Evolutionary conservation across 2,888 invertebrate species (phyloP), one percentile per base, ranked within the genome.

Genomic region (Drosophila trichaetosa): DNA sequence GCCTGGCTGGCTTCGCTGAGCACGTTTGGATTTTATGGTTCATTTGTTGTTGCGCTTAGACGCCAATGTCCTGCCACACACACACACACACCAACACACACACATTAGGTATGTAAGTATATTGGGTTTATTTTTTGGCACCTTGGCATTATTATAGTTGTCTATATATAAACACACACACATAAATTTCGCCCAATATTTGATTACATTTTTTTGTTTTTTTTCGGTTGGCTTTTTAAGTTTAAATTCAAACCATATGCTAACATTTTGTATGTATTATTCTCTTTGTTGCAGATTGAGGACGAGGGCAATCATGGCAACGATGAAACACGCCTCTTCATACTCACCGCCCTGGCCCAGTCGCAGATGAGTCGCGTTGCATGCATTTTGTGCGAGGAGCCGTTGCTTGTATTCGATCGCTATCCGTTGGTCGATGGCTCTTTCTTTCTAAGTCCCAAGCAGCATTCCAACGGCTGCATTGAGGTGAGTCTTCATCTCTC

Each of bases 301-400:
- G 99, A 99, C 92, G 99, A 99, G 93, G 98, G 98, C 78, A 98
- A 98, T 94, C 98, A 98, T 93, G 99, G 99, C 90, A 99, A 99
- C 94, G 99, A 99, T 93, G 99, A 99, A 93, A 99, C 98, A 57
- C 95, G 99, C 84, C 97, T 98, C 91, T 99, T 99, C 94, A 97
- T 99, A 89, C 94, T 99, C 92, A 98, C 98, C 73, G 98, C 98
- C 51, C 94, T 99, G 92, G 98, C 98, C 76, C 97, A 97, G 36
- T 96, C 98, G 92, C 97, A 98, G 91, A 96, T 97, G 94, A 96
- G 96, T 78, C 95, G 96, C 89, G 97, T 97, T 51, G 96, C 96
- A 66, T 99, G 97, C 94, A 97, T 98, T 78, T 95, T 97, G 83
- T 99, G 99, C 94, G 96, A 97, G 90, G 96, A 96, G 64, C 96